phyloP scores from a whole-genome alignment of 2,113 vertebrate species.

The Candoia aspera region DNA sequence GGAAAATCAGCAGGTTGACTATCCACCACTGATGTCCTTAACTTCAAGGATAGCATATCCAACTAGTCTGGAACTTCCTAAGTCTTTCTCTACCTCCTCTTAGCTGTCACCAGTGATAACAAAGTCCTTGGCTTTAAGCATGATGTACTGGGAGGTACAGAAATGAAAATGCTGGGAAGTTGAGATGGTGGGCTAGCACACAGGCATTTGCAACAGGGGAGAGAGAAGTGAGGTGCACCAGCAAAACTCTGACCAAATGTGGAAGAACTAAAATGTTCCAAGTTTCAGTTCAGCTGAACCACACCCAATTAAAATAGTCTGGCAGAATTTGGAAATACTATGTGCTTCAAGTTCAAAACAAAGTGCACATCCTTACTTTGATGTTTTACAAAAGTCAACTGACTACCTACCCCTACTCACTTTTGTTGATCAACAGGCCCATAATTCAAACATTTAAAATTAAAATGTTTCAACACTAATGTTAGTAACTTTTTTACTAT shows the following conservation, averaged over 20 bases:
- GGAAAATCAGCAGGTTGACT: not conserved
- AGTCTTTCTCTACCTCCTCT: not conserved
- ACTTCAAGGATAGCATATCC: not conserved
- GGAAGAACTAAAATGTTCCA: not conserved
- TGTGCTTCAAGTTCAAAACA: not conserved
- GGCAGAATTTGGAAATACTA: not conserved
- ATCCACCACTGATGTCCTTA: not conserved
- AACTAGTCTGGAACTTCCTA: not conserved
- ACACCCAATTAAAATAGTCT: not conserved
- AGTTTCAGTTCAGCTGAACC: not conserved
- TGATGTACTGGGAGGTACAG: not conserved
- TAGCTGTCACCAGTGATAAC: not conserved
- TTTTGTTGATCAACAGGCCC: not conserved
- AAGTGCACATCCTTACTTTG: not conserved
- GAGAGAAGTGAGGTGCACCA: not conserved
- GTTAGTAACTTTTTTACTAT: not conserved
- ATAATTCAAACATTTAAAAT: conserved; percentile 1
- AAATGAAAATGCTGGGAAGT: not conserved
- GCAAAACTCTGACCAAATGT: not conserved
- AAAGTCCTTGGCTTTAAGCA: not conserved
- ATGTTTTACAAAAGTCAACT: not conserved
- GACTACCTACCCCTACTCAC: not conserved
- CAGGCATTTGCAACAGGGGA: not conserved
- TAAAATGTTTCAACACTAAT: not conserved
- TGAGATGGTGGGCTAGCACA: not conserved